Conservation (phyloP, 2,113 vertebrate species). For the Ctenodactylus gundi region DNA sequence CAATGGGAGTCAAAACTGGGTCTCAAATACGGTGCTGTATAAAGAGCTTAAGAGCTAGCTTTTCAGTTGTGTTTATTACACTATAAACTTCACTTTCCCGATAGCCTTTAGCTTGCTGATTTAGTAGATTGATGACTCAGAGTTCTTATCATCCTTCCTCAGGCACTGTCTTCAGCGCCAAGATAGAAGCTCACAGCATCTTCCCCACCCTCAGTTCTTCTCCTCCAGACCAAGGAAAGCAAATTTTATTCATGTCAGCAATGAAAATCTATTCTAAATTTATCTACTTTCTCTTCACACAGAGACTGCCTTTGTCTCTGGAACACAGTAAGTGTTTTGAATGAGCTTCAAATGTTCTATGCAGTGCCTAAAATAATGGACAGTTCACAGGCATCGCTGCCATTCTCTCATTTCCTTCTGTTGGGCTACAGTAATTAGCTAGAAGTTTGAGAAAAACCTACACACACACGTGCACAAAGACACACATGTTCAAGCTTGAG, state of each 20-base stretch:
- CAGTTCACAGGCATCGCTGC: background rate
- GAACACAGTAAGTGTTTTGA: background rate
- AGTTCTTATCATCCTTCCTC: conserved; percentile 20
- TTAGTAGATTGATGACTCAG: conserved; percentile 31
- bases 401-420: background rate
- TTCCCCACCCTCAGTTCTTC: background rate
- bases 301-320: background rate
- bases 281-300: background rate
- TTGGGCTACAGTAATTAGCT: background rate
- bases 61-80: conserved; percentile 41
- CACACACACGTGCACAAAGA: background rate
- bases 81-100: conserved; percentile 39
- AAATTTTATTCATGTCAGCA: background rate
- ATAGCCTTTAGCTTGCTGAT: conserved; percentile 7
- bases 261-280: background rate
- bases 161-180: background rate
- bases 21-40: background rate
- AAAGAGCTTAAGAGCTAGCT: background rate
- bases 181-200: background rate
- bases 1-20: background rate
- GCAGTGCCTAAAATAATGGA: background rate
- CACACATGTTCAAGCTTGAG: background rate
- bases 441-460: background rate
- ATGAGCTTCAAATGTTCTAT: background rate
- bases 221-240: background rate